Base-by-base conservation (phyloP, 2,113 vertebrate species). In the Phrynosoma blainvillii region DNA sequence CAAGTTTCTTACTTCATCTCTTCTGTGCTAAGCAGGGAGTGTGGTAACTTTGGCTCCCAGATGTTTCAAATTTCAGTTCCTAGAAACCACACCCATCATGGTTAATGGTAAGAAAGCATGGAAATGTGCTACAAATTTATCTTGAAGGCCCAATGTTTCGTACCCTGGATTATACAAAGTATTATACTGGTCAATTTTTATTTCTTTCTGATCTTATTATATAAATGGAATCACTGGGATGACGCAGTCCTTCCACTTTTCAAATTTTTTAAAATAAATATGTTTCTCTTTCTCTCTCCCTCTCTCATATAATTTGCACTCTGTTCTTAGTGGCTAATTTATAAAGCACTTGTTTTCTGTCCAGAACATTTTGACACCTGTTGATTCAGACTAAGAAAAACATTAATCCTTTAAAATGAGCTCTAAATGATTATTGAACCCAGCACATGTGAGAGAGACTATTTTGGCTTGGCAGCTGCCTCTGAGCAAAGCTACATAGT, bases 341-440 rank as follows among this genome's bases (percentile, higher is more conserved):
- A 25, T 66, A 56, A 76, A 66, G 25, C n/a, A 56, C 3, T 76
- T 66, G 20, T 66, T 76, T 82, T 10, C 40, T 68, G 40, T 62
- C 18, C 40, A 76, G 40, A 42, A 77, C 40, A 54, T 76, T 88
- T 66, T 36, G 56, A 82, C 40, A 75, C 32, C 79, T 85, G 54
- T 65, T 20, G 23, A 74, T 40, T 82, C 82, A 76, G 73, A 65
- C 40, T n/a, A 79, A 86, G 85, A 23, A 52, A 87, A 87, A 82
- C 40, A 42, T 88, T 83, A 77, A 18, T 52, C 11, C 23, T 68
- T 77, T 68, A 75, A 80, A 65, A 70, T 81, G 56, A 21, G 10
- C 13, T 56, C 75, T 47, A 54, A 66, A 85, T 85, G 12, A 66
- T 66, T 30, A 75, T 42, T 81, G 54, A 54, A 42, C 54, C 32